Evolutionary conservation across 2,113 vertebrate species (phyloP), one percentile per base, ranked within the genome.

Genomic region (Psittacus erithacus): DNA sequence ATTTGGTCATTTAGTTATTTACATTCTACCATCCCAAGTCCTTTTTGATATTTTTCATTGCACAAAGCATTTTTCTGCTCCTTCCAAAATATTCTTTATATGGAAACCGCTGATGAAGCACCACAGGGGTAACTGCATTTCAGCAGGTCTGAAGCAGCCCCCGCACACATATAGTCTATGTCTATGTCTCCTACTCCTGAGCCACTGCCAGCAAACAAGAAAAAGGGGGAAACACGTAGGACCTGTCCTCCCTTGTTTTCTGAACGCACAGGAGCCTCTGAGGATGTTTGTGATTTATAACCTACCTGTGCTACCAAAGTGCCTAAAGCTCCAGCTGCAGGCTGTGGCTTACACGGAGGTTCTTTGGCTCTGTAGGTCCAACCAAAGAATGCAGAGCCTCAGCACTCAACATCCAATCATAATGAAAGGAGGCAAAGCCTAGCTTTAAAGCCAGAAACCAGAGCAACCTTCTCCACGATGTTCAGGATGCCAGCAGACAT

Each of bases 81-180:
- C 31, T 74, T 52, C 55, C 47, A 64, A 91, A 93, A 46, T 1
- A 17, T 17, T 60, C 43, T 83, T 38, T 24, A 1, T 12, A 23
- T 10, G 16, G 62, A 29, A 88, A 57, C 11, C 0, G 7, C 90
- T 87, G 87, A 53, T 2, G 73, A 44, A 71, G 86, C 64, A 10
- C 17, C 43, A 5, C 3, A 0, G 47, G 17, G 33, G 64, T 20
- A 28, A 38, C 0, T 44, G 65, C 60, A 38, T 44, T 35, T 57
- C 84, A 84, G 86, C 52, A 74, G 73, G 64, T 52, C 47, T 67
- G 62, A 50, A 70, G 60, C 55, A 59, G 78, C 31, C 47, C 60
- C 62, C 4, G 0, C 59, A 10, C 19, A 24, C 49, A 17, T 28
- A 39, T 3, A 0, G 13, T 17, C 35, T 44, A 2, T 4, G 33